Evolutionary conservation across 2,888 invertebrate genomes (phyloP).

Genomic region (Lacanobia wlatinum): DNA sequence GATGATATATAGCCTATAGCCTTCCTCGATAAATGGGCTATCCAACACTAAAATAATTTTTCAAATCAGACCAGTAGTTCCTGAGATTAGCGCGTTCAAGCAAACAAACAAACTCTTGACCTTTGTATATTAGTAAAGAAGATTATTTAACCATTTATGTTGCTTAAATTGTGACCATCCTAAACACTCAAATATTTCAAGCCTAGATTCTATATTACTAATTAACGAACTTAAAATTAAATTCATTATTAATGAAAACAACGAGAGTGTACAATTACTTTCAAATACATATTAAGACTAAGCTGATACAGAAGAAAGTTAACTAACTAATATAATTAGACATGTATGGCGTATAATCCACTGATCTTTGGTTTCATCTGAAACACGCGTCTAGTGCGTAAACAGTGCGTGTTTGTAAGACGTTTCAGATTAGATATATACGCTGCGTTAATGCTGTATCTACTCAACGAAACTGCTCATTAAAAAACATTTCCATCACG

Average conservation of each 20-base stretch:
- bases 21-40: too few relatives aligned
- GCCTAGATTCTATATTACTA: background rate
- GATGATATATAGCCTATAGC: too few relatives aligned
- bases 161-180: background rate
- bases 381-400: slow-evolving; percentile 55
- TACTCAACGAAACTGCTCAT: slow-evolving; percentile 29
- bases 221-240: slow-evolving; percentile 25
- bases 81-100: too few relatives aligned
- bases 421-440: slow-evolving; percentile 42
- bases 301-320: slow-evolving; percentile 52
- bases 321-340: slow-evolving; percentile 60
- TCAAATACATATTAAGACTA: slow-evolving; percentile 14
- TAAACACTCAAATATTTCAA: background rate
- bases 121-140: too few relatives aligned
- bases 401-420: slow-evolving; percentile 49
- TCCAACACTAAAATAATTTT: too few relatives aligned
- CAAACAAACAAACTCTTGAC: too few relatives aligned
- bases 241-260: slow-evolving; percentile 8
- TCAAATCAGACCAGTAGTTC: too few relatives aligned
- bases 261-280: slow-evolving; percentile 16
- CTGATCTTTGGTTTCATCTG: slow-evolving; percentile 64
- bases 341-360: slow-evolving; percentile 57
- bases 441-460: slow-evolving; percentile 39
- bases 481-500: slow-evolving; percentile 13
- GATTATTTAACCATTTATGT: background rate